Percentiles rank a stretch among this genome's conserved stretches.
These are phyloP conservation scores for Campoletis raptor DNA, from an alignment of 2,888 invertebrate species.

Conservation along the genomic window DNA sequence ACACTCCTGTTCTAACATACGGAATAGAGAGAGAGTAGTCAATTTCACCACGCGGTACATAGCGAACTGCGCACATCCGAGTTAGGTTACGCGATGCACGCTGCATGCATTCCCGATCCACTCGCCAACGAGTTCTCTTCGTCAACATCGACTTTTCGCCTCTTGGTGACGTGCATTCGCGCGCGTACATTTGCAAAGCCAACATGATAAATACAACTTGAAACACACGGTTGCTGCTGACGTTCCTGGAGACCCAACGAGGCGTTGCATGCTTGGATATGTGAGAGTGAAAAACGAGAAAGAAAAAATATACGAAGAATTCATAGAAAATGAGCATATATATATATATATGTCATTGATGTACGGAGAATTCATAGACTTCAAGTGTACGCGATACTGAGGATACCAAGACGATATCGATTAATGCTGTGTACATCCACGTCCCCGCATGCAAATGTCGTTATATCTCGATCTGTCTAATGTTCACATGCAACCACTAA, in stretches of 20 bases:
- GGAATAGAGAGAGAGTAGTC: constrained; percentile 41
- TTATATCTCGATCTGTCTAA: not conserved
- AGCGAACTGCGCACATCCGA: not conserved
- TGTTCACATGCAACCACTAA: not conserved
- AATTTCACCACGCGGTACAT: constrained; percentile 29
- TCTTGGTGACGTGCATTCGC: not conserved
- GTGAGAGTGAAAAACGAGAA: not conserved
- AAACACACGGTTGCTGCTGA: not conserved
- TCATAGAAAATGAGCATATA: not conserved
- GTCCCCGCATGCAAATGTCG: not conserved
- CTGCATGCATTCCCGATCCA: not conserved
- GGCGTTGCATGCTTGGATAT: not conserved
- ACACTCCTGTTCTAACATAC: not conserved
- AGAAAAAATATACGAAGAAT: constrained; percentile 17
- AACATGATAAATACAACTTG: not conserved
- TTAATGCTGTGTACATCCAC: not conserved
- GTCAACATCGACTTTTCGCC: constrained; percentile 4
- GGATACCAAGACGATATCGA: not conserved
- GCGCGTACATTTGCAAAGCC: not conserved
- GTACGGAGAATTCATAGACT: constrained; percentile 38
- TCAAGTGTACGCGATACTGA: constrained; percentile 27
- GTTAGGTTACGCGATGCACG: not conserved
- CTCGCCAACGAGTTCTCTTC: constrained; percentile 10
- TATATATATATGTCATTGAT: not conserved
- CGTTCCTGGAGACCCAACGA: constrained; percentile 5